These are phyloP conservation scores for Pegoplata infirma DNA, from an alignment of 2,888 invertebrate species.

Conservation along the genomic window DNA sequence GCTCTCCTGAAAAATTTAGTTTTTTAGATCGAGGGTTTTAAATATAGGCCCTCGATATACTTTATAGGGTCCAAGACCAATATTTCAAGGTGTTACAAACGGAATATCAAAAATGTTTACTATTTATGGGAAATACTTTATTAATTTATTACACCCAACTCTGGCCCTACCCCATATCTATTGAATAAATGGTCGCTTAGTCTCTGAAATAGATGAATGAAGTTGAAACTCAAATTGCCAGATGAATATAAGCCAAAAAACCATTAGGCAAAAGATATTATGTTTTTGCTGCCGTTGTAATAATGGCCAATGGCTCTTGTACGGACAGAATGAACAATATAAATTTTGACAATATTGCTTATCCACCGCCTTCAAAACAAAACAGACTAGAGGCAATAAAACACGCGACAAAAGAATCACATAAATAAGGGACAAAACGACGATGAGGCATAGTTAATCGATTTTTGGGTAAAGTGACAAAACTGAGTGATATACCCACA, in stretches of 20 bases:
- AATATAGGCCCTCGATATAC: too few relatives aligned
- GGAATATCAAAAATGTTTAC: too few relatives aligned
- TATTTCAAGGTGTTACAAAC: too few relatives aligned
- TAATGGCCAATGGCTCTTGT: background rate
- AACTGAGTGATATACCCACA: constrained; percentile 18
- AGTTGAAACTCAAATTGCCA: constrained; percentile 6
- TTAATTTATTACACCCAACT: too few relatives aligned
- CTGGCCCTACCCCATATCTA: too few relatives aligned
- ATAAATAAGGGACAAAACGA: constrained; percentile 1
- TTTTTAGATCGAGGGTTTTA: too few relatives aligned
- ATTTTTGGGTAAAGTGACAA: constrained; percentile 42
- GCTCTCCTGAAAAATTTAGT: too few relatives aligned
- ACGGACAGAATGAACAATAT: background rate
- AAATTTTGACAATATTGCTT: background rate
- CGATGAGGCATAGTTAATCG: constrained; percentile 26
- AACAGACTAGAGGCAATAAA: constrained; percentile 10
- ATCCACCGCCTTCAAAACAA: background rate
- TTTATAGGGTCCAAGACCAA: too few relatives aligned
- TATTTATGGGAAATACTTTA: too few relatives aligned
- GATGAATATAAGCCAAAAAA: constrained; percentile 11
- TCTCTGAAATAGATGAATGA: background rate
- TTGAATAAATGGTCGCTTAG: too few relatives aligned
- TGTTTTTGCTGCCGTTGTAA: background rate
- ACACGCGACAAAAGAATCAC: constrained; percentile 28
- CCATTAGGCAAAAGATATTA: constrained; percentile 9